Evolutionary conservation across 2,888 invertebrate genomes (phyloP), one percentile per base, ranked within the genome.

Genomic region (Serripes groenlandicus): DNA sequence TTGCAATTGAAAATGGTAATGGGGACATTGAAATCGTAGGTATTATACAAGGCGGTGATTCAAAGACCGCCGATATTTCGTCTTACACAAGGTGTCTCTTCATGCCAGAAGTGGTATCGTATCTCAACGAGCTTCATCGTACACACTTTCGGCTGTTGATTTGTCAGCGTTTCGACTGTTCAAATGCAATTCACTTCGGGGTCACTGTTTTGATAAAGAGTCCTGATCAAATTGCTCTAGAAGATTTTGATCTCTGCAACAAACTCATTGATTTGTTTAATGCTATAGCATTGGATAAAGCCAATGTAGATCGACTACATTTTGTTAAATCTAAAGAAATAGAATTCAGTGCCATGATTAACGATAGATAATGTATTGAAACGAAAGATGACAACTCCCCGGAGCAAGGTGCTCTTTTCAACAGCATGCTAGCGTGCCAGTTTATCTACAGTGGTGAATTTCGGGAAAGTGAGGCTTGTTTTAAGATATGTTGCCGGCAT

Each of bases 241-340:
- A 56, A 56, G 56, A 56, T 11, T 56, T 56, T 56, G 56, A 56
- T 56, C 56, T 56, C 11, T 56, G 56, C 23, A 26, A 56, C 11
- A 56, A 56, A 11, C 21, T 56, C 56, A 1, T 56, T 15, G 23
- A 26, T 23, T 5, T 56, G 23, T 56, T 56, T 26, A 26, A 11
- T 26, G 11, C 56, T 26, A n/a, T 56, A n/a, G 2, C 3, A 15
- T 56, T 56, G 2, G 56, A 56, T 23, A 56, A 56, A 5, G 56
- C 21, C 11, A 3, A 9, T 26, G 23, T 26, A n/a, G 56, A 56
- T 26, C n/a, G 56, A 5, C 56, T 56, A 3, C 23, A 26, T 3
- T 56, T 56, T 26, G 3, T 56, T 23, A 1, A 56, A 11, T 26
- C n/a, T 11, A 1, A 56, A 11, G 56, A 56, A 23, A 26, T 15